Base-by-base conservation (phyloP, 2,113 vertebrate genomes). In the Stegostoma tigrinum region DNA sequence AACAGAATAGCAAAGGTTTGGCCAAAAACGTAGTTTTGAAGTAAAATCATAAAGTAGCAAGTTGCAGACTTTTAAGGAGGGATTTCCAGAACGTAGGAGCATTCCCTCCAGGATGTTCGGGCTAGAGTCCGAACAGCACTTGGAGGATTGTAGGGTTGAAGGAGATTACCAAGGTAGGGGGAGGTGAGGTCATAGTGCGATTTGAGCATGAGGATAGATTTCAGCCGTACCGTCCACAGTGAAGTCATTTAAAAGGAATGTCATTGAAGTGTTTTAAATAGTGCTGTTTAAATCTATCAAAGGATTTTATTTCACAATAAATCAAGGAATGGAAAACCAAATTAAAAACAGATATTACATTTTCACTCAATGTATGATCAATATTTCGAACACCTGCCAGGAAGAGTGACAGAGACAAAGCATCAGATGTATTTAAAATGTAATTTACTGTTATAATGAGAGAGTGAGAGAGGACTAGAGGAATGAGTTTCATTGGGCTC, bases 351-450 rank as follows among this genome's bases (percentile, higher is more conserved):
- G 27, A 66, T 38, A 38, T 67, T 66, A 52, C 48, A 90, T 5
- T 64, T 55, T 90, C 86, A 87, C 52, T 90, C 55, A 66, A 66
- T 38, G 15, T 66, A 1, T 23, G 89, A 90, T 90, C 87, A 90
- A 90, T 90, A 64, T 90, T 90, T 17, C 4, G 87, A 90, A 10
- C 52, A 90, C 64, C 27, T 90, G 24, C 48, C 15, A 5, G 27
- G 87, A 27, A 90, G 27, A 89, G 48, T 89, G 86, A 89, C 86
- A 89, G 24, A 34, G 87, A 90, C 27, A n/a, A 90, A 90, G 14
- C 52, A 90, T 90, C 34, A n/a, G 52, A 30, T 12, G 61, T 61
- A 90, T 34, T 90, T 64, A 90, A 90, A 90, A 64, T 90, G 87
- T 30, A 90, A 90, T 90, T 90, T 30, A 5, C 30, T 61, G 87